A percentile compares a stretch with the other conserved stretches of the same genome.
phyloP scores from a whole-genome alignment of 2,113 vertebrate genomes.

The Otis tarda region DNA sequence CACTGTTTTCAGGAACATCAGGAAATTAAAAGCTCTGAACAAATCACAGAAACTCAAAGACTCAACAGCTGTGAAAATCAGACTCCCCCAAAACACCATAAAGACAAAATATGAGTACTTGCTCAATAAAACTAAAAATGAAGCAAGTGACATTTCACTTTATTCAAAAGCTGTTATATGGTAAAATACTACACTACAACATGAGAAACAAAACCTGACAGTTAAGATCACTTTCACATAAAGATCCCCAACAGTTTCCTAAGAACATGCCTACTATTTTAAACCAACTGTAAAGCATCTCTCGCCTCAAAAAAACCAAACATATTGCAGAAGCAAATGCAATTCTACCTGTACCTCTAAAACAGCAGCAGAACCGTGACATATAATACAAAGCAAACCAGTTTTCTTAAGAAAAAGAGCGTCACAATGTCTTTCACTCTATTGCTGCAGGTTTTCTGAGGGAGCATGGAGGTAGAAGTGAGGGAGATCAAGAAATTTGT shows the following conservation, averaged over 20 bases:
- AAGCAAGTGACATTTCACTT: not conserved
- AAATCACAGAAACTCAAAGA: not conserved
- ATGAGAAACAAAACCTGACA: not conserved
- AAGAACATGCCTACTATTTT: not conserved
- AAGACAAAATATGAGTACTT: not conserved
- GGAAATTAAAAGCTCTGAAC: not conserved
- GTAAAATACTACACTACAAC: not conserved
- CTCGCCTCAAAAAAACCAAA: not conserved
- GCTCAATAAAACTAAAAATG: not conserved
- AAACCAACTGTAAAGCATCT: not conserved
- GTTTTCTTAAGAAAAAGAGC: not conserved
- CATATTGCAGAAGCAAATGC: not conserved
- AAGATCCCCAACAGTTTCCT: not conserved
- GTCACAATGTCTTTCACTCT: not conserved
- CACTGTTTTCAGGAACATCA: not conserved
- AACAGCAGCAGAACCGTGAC: not conserved
- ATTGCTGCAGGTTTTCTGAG: not conserved
- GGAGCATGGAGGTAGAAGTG: rapidly evolving
- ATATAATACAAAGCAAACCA: not conserved
- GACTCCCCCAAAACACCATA: not conserved
- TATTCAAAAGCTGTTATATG: not conserved
- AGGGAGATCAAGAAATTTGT: not conserved
- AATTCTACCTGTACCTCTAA: not conserved
- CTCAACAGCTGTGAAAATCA: not conserved
- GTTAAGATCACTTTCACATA: not conserved